phyloP scores from a whole-genome alignment of 2,888 invertebrate species.

The Sinopyrophorus schimmeli region DNA sequence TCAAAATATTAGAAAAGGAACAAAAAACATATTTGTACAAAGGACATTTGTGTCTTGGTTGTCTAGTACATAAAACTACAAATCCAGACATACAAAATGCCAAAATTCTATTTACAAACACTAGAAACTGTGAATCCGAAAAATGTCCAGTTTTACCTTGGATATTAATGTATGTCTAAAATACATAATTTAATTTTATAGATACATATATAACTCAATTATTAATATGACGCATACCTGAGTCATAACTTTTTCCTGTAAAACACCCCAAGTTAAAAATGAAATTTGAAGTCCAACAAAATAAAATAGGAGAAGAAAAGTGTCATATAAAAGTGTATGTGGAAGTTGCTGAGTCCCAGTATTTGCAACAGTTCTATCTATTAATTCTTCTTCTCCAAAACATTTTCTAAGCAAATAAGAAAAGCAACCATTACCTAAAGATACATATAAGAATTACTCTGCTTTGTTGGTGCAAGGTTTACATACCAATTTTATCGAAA shows the following conservation, averaged over 20 bases:
- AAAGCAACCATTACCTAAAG: slow-evolving; percentile 23
- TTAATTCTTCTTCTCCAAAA: slow-evolving; percentile 57
- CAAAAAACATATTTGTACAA: slow-evolving; percentile 94
- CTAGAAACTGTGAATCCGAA: slow-evolving; percentile 94
- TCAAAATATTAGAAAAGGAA: slow-evolving; percentile 95
- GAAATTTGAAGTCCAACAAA: slow-evolving; percentile 87
- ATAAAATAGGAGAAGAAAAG: slow-evolving; percentile 71
- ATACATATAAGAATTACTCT: neutral
- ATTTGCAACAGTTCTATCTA: slow-evolving; percentile 51
- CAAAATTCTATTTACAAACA: slow-evolving; percentile 90
- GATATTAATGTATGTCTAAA: slow-evolving; percentile 62
- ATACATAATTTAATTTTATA: slow-evolving; percentile 1
- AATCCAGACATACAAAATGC: slow-evolving; percentile 75
- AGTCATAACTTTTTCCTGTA: slow-evolving; percentile 99
- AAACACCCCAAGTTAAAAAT: slow-evolving; percentile 93
- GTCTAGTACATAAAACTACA: slow-evolving; percentile 64
- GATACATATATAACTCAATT: neutral
- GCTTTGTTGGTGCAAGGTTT: too few relatives aligned
- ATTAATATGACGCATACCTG: slow-evolving; percentile 56
- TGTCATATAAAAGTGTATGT: slow-evolving; percentile 62
- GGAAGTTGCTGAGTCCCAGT: slow-evolving; percentile 47
- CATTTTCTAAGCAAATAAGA: slow-evolving; percentile 55
- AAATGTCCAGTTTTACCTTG: slow-evolving; percentile 72
- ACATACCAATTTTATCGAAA: slow-evolving; percentile 78
- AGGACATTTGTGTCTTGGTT: slow-evolving; percentile 78